Evolutionary conservation across 1,140 invertebrate genomes (phyloP).

Genomic region (Aphaenogaster floridana): DNA sequence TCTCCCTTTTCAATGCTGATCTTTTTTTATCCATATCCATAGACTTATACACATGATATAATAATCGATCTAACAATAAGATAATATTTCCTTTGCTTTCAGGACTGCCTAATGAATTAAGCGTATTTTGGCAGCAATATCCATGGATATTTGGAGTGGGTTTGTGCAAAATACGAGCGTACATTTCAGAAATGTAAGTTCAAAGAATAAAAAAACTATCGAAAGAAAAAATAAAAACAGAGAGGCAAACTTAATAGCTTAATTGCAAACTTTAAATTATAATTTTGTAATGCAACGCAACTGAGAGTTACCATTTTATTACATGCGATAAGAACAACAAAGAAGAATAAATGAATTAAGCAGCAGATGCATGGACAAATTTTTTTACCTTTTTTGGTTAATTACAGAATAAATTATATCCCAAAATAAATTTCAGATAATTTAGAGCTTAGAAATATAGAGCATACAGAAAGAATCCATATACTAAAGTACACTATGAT

Average conservation of each 20-base stretch:
- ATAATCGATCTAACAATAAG: background rate
- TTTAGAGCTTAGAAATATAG: background rate
- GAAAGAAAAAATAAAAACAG: background rate
- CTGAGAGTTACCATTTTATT: conserved; percentile 1
- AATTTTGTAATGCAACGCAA: background rate
- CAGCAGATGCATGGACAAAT: background rate
- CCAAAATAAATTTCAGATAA: background rate
- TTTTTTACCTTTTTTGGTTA: background rate
- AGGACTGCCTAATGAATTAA: conserved; percentile 95
- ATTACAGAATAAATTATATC: conserved; percentile 1
- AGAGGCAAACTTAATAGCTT: background rate
- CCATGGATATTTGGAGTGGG: conserved; percentile 93
- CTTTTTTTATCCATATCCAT: background rate
- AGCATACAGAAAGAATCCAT: background rate
- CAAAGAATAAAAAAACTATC: background rate
- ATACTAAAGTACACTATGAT: background rate
- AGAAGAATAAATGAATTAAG: background rate
- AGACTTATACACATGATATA: background rate
- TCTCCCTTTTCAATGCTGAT: background rate
- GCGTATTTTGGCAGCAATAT: conserved; percentile 96
- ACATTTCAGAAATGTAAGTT: conserved; percentile 86
- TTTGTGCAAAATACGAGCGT: conserved; percentile 94
- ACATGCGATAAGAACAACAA: background rate
- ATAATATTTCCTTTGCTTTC: conserved; percentile 78
- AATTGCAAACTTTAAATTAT: background rate